Base-by-base conservation (phyloP, 2,113 vertebrate species). In the Empidonax alnorum region DNA sequence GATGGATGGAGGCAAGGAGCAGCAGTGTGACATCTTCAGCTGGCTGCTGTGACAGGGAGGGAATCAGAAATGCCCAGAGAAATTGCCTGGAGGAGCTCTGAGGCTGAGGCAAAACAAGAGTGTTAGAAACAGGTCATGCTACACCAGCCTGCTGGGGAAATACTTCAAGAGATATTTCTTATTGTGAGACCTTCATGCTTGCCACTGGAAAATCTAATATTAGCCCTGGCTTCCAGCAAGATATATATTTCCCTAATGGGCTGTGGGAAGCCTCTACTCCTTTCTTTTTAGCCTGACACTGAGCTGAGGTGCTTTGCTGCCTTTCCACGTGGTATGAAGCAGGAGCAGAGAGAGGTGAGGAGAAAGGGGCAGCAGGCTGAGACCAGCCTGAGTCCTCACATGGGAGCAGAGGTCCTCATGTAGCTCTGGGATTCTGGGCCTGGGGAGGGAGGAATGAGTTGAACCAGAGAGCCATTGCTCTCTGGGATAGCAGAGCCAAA, bases 11-110 rank as follows among this genome's bases (percentile, higher is more conserved):
- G 87, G 58, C 0, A 3, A 91, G 62, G 62, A 96, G 52, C 94
- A 95, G 93, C 94, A 97, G 92, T 30, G 12, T 93, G 85, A 73
- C 59, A 94, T 87, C 94, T 93, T 97, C 91, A 84, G 90, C 83
- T 95, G 88, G 72, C 75, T 94, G 95, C 83, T 81, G 89, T 3
- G 47, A 79, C 53, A 30, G 67, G 8, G 28, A 12, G n/a, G 33
- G 83, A 77, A 92, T 76, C 88, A 91, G 72, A 89, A 94, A 86
- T 23, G 25, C 58, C 77, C 52, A 23, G 46, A 94, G 90, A 84
- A 85, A 90, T 81, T 91, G 63, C 50, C 52, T 65, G 52, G 46
- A 61, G 55, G 35, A 30, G 46, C 20, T 87, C 53, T 63, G 56
- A 42, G 55, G 52, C 82, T 74, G 49, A 93, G 47, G 65, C 18